These are phyloP conservation scores for Bombus turneri DNA, from an alignment of 1,140 invertebrate species.

Conservation along the genomic window DNA sequence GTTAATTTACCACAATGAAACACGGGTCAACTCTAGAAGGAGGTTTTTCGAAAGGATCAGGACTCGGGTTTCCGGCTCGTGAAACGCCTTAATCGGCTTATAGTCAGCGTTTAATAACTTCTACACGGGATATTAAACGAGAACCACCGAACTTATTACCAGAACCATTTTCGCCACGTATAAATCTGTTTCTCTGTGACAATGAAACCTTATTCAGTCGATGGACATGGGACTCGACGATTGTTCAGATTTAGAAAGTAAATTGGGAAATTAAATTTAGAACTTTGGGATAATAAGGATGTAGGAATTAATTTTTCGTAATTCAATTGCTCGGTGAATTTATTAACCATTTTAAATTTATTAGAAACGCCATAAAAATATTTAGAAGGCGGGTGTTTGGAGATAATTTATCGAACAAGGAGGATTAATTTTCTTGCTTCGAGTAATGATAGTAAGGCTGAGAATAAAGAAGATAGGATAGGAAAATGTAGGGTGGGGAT, in stretches of 20 bases:
- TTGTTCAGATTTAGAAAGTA: neutral
- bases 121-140: slow-evolving; percentile 30
- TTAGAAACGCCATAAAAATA: no score
- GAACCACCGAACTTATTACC: slow-evolving; percentile 5
- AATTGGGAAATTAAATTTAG: neutral
- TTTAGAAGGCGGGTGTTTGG: no score
- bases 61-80: neutral
- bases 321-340: no score
- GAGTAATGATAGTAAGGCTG: no score
- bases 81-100: slow-evolving; percentile 46
- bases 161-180: neutral
- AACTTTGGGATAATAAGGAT: neutral
- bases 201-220: neutral
- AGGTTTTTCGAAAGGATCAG: slow-evolving; percentile 12
- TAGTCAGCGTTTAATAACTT: slow-evolving; percentile 31
- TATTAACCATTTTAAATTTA: no score
- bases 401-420: neutral
- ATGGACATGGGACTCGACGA: neutral
- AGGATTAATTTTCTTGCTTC: neutral
- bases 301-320: no score
- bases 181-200: slow-evolving; percentile 8
- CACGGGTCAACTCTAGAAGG: neutral
- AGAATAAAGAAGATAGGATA: neutral
- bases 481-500: no score
- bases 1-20: neutral